These are phyloP conservation scores for Mimachlamys varia DNA, from an alignment of 2,888 invertebrate genomes.

Conservation along the genomic window DNA sequence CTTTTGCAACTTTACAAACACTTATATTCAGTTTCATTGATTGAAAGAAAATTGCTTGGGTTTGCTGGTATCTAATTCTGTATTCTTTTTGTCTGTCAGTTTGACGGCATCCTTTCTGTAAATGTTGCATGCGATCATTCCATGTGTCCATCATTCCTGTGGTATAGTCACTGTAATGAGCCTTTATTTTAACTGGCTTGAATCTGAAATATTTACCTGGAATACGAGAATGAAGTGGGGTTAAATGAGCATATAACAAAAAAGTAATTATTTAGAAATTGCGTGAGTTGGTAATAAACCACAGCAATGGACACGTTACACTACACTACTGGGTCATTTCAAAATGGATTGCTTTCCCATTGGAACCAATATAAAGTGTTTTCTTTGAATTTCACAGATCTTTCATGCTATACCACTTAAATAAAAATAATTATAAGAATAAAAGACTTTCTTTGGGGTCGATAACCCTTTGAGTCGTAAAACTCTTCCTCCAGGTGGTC, in stretches of 20 bases:
- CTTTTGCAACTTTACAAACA: neutral
- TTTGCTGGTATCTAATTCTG: neutral
- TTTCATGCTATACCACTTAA: too few species aligned
- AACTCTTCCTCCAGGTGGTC: too few species aligned
- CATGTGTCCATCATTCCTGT: neutral
- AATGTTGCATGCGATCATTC: neutral
- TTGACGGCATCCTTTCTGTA: neutral
- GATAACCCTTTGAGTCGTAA: too few species aligned
- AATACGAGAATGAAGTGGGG: neutral
- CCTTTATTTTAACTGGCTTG: neutral
- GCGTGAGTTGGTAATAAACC: neutral
- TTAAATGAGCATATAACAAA: neutral
- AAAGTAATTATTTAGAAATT: neutral
- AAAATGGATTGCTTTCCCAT: too few species aligned
- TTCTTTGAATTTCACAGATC: too few species aligned
- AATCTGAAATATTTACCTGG: neutral
- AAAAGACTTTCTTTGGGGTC: too few species aligned
- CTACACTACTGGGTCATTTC: too few species aligned
- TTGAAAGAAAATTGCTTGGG: neutral
- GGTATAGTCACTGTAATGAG: neutral
- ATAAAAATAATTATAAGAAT: too few species aligned
- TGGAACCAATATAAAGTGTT: too few species aligned
- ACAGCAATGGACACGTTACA: too few species aligned
- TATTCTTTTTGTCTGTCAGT: neutral
- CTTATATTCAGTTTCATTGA: neutral